Percentiles rank a stretch among this genome's conserved stretches.
phyloP scores from a whole-genome alignment of 1,140 invertebrate genomes.

The Aphelinus certus region DNA sequence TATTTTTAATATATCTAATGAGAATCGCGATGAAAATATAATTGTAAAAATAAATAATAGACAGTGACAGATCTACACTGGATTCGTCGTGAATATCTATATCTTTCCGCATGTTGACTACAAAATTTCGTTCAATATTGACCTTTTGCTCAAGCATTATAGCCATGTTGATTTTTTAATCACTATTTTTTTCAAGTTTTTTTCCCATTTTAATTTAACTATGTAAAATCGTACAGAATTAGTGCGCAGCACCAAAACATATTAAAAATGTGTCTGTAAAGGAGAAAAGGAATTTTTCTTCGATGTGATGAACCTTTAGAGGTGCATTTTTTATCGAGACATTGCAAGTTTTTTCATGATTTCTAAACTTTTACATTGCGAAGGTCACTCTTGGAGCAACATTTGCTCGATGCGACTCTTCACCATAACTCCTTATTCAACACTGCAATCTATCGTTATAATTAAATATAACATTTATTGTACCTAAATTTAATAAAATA shows the following conservation, averaged over 20 bases:
- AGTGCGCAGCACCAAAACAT: slow-evolving; percentile 37
- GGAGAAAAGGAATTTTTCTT: slow-evolving; percentile 24
- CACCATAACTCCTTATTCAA: slow-evolving; percentile 42
- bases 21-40: neutral
- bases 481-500: slow-evolving; percentile 61
- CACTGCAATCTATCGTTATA: slow-evolving; percentile 53
- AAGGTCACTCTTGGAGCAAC: slow-evolving; percentile 40
- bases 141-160: neutral
- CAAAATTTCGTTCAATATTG: slow-evolving; percentile 7
- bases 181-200: slow-evolving; percentile 1
- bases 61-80: neutral
- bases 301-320: slow-evolving; percentile 20
- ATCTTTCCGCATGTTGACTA: neutral
- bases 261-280: slow-evolving; percentile 13
- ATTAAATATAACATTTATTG: slow-evolving; percentile 59
- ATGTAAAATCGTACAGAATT: slow-evolving; percentile 28
- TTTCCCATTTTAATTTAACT: slow-evolving; percentile 22
- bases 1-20: slow-evolving; percentile 2
- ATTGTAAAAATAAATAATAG: slow-evolving; percentile 25
- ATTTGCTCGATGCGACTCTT: slow-evolving; percentile 40
- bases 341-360: slow-evolving; percentile 19
- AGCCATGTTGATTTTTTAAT: slow-evolving; percentile 7
- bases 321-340: slow-evolving; percentile 20
- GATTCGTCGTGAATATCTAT: slow-evolving; percentile 2
- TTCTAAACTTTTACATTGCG: neutral